Conservation (phyloP, 2,797 vertebrate species). For the Danio choprae region DNA sequence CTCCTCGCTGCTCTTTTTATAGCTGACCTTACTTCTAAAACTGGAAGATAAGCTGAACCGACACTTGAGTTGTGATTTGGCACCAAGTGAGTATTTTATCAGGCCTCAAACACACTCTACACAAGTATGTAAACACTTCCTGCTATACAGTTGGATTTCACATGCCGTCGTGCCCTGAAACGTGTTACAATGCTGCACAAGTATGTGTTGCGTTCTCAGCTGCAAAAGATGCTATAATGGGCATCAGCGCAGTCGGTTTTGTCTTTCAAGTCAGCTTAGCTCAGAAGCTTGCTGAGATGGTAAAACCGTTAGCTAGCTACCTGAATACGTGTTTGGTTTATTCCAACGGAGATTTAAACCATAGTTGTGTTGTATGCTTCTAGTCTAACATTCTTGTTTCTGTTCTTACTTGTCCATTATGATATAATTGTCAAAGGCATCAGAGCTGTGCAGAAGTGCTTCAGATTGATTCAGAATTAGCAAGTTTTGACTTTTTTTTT, state of each 20-base stretch:
- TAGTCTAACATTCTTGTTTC: neutral
- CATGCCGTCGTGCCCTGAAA: neutral
- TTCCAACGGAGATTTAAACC: neutral
- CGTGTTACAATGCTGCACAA: slow-evolving; percentile 12
- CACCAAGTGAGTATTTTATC: slow-evolving; percentile 56
- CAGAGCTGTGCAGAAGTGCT: neutral
- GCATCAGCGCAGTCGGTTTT: neutral
- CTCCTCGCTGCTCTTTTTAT: slow-evolving; percentile 41
- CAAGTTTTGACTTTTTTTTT: too few species aligned
- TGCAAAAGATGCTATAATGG: neutral
- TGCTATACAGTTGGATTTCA: neutral
- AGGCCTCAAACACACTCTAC: neutral
- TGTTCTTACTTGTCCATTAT: neutral
- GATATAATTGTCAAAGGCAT: neutral
- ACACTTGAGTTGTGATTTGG: slow-evolving; percentile 91
- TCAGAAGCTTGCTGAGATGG: neutral
- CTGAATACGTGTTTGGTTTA: neutral
- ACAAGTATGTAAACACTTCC: slow-evolving; percentile 9
- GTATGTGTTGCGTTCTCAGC: slow-evolving; percentile 1
- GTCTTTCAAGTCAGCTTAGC: neutral
- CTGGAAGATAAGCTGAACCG: slow-evolving; percentile 98
- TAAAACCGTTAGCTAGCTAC: neutral
- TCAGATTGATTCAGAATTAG: neutral
- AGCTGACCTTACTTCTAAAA: slow-evolving; percentile 95
- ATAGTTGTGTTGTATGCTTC: neutral